Percentiles rank a stretch among this genome's conserved stretches.
Evolutionary conservation across 2,888 invertebrate genomes (phyloP).

Genomic region (Apodemia hepburni): DNA sequence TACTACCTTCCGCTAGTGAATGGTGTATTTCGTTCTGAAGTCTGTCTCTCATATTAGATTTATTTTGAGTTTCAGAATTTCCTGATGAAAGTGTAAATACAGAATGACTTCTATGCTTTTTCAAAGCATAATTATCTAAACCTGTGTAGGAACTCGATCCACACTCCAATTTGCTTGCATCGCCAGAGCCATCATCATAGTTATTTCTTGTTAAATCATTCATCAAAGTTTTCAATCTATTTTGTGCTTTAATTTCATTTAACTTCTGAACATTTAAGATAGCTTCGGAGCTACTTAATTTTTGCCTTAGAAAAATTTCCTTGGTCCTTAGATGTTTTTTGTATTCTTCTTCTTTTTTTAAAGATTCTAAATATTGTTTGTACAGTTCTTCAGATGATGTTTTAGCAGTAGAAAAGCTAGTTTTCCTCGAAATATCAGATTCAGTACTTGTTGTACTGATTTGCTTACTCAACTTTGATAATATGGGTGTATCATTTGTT

Average conservation of each 20-base stretch:
- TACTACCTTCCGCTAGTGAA: constrained; percentile 43
- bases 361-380: constrained; percentile 60
- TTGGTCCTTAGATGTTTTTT: constrained; percentile 63
- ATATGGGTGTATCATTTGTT: constrained; percentile 42
- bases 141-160: constrained; percentile 45
- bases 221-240: constrained; percentile 56
- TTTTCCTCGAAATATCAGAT: constrained; percentile 57
- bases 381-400: constrained; percentile 68
- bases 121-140: constrained; percentile 38
- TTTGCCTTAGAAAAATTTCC: constrained; percentile 64
- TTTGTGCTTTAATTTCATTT: constrained; percentile 42
- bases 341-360: constrained; percentile 59
- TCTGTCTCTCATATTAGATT: constrained; percentile 47
- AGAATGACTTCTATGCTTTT: constrained; percentile 60
- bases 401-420: constrained; percentile 42
- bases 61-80: constrained; percentile 47
- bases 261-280: constrained; percentile 42
- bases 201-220: constrained; percentile 70
- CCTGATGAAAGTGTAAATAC: constrained; percentile 69
- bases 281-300: constrained; percentile 54
- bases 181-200: constrained; percentile 68
- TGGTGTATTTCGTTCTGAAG: constrained; percentile 42
- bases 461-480: constrained; percentile 38
- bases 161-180: constrained; percentile 67
- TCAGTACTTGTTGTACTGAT: constrained; percentile 47